Conservation (phyloP, 2,113 vertebrate genomes). For the Hoplias malabaricus region DNA sequence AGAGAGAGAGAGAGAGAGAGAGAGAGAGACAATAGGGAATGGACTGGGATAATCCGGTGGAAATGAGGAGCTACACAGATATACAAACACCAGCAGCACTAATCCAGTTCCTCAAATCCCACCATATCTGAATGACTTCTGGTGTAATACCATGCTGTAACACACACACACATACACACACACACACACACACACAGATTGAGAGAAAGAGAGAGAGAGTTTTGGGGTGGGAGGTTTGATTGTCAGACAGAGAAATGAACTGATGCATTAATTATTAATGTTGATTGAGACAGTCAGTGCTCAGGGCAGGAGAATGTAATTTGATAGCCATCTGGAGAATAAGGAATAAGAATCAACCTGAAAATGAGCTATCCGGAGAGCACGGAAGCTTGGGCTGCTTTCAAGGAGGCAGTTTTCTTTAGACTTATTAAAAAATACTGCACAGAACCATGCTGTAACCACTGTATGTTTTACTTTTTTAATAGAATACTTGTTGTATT, state of each 20-base stretch:
- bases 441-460: background rate
- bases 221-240: background rate
- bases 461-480: background rate
- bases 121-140: conserved; percentile 1
- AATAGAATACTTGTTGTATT: background rate
- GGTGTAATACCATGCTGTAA: background rate
- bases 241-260: conserved; percentile 45
- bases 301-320: conserved; percentile 71
- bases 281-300: conserved; percentile 76
- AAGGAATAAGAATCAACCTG: conserved; percentile 55
- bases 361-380: conserved; percentile 26
- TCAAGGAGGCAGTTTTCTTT: background rate
- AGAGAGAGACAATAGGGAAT: background rate
- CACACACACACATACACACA: conserved; percentile 1
- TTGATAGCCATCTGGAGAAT: conserved; percentile 63
- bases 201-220: background rate
- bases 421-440: background rate
- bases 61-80: conserved; percentile 1
- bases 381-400: conserved; percentile 11
- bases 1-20: no score
- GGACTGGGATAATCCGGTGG: background rate
- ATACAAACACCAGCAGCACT: background rate
- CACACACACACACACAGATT: no score
- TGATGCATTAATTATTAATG: conserved; percentile 77
- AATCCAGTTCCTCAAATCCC: conserved; percentile 9